These are phyloP conservation scores for Sarcoramphus papa DNA, from an alignment of 2,797 vertebrate genomes.

Conservation along the genomic window DNA sequence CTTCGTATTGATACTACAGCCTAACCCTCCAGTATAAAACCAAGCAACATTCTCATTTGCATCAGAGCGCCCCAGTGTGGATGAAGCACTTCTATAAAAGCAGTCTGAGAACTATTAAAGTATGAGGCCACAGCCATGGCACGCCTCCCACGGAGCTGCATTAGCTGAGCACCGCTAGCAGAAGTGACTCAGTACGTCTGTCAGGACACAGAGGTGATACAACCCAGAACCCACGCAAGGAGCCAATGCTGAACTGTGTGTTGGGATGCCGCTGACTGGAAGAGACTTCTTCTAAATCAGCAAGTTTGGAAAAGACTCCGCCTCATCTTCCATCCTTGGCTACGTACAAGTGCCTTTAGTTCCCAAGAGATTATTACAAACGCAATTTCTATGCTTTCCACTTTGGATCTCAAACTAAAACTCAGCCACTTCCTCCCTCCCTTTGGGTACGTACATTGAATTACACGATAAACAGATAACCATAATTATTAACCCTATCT, in stretches of 20 bases:
- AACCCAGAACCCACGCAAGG: background rate
- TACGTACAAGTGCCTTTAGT: background rate
- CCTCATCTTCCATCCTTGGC: background rate
- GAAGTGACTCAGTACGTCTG: background rate
- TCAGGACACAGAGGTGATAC: background rate
- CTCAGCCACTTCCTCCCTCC: background rate
- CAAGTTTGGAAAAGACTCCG: background rate
- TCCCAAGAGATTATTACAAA: background rate
- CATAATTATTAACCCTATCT: background rate
- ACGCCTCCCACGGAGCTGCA: background rate
- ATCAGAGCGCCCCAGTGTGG: background rate
- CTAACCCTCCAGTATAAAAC: background rate
- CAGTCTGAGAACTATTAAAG: background rate
- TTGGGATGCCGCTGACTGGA: background rate
- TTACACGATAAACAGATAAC: background rate
- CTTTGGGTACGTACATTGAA: background rate
- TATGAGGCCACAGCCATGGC: background rate
- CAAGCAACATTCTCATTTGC: background rate
- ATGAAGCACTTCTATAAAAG: background rate
- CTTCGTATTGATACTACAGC: background rate
- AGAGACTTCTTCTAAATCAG: background rate
- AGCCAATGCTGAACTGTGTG: accelerated
- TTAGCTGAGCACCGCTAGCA: accelerated
- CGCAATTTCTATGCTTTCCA: background rate
- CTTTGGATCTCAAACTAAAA: background rate